A percentile compares a stretch with the other conserved stretches of the same genome.
Evolutionary conservation across 2,888 invertebrate species (phyloP).

Genomic region (Apotomis capreana): DNA sequence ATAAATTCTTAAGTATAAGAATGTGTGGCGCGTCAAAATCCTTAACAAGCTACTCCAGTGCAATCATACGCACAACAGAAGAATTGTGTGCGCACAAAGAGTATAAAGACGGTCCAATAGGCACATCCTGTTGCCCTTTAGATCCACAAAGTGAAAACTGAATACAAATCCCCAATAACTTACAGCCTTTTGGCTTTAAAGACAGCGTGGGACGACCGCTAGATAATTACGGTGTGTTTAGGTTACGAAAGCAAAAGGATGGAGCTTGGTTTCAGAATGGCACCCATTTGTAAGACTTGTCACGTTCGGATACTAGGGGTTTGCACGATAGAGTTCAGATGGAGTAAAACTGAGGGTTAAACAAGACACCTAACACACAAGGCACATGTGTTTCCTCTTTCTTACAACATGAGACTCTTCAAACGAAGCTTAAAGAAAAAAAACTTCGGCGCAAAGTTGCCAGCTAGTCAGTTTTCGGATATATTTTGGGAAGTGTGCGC

Average conservation of each 20-base stretch:
- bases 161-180: not conserved
- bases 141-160: not conserved
- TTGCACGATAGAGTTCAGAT: too few species aligned
- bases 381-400: too few species aligned
- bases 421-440: too few species aligned
- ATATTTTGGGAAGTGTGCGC: too few species aligned
- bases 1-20: not conserved
- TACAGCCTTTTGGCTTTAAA: not conserved
- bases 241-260: slow-evolving; percentile 7
- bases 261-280: not conserved
- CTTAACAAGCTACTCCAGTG: slow-evolving; percentile 3
- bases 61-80: slow-evolving; percentile 21
- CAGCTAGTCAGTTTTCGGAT: too few species aligned
- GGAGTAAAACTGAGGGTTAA: not conserved
- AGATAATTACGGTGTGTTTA: slow-evolving; percentile 16
- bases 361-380: too few species aligned
- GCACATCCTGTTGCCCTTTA: slow-evolving; percentile 19
- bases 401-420: too few species aligned
- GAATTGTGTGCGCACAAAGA: slow-evolving; percentile 7
- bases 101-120: slow-evolving; percentile 23
- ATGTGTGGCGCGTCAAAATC: slow-evolving; percentile 6
- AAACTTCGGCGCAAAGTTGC: too few species aligned
- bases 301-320: not conserved
- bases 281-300: not conserved
- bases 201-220: not conserved